These are phyloP conservation scores for Cardinalis cardinalis DNA, from an alignment of 2,113 vertebrate species.

Conservation along the genomic window DNA sequence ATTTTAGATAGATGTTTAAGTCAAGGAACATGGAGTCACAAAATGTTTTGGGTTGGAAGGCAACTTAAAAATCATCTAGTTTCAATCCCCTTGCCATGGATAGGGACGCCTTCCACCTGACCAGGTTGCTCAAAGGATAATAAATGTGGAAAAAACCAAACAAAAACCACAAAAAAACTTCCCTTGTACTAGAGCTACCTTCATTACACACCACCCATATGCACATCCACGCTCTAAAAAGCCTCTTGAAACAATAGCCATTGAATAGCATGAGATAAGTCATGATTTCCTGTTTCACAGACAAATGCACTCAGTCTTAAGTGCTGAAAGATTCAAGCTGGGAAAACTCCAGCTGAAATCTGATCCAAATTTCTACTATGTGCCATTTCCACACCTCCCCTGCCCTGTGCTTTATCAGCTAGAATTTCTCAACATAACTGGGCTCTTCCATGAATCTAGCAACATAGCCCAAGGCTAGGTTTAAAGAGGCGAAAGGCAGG, in stretches of 20 bases:
- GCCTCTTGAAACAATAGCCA: neutral
- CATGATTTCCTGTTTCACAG: neutral
- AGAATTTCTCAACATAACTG: neutral
- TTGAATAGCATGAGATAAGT: accelerated
- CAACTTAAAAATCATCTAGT: neutral
- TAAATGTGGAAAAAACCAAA: neutral
- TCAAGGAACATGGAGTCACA: neutral
- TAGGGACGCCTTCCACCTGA: neutral
- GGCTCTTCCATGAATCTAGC: neutral
- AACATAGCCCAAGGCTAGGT: neutral
- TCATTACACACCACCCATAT: neutral
- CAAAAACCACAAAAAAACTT: accelerated
- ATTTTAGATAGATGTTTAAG: neutral
- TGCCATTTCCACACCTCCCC: neutral
- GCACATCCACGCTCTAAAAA: neutral
- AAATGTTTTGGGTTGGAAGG: neutral
- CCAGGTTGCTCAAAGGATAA: neutral
- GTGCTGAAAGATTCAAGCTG: neutral
- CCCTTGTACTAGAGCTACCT: neutral
- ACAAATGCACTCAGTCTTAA: neutral
- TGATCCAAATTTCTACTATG: neutral
- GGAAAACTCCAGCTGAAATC: neutral
- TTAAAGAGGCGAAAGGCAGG: neutral
- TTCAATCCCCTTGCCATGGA: neutral
- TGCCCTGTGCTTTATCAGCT: neutral